These are phyloP conservation scores for Triplophysa bombifrons DNA, from an alignment of 2,797 vertebrate genomes.

Conservation along the genomic window DNA sequence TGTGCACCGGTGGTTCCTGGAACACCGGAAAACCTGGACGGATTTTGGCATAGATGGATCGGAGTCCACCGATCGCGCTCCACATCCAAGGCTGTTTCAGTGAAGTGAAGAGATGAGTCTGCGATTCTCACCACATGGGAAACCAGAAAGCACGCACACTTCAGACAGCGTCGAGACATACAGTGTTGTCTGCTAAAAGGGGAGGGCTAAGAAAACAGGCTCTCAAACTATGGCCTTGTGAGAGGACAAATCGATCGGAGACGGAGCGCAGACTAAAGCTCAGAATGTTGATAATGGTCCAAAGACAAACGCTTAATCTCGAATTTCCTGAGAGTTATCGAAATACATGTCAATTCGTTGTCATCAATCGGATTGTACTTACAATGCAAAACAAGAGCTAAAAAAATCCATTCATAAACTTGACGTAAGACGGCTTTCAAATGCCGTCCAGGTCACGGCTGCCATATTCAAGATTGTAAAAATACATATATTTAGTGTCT, in stretches of 20 bases:
- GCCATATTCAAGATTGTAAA: slow-evolving; percentile 1
- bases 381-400: slow-evolving; percentile 42
- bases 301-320: slow-evolving; percentile 52
- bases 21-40: slow-evolving; percentile 33
- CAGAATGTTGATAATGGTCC: slow-evolving; percentile 36
- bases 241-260: slow-evolving; percentile 18
- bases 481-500: slow-evolving; percentile 1
- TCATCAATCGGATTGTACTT: slow-evolving; percentile 42
- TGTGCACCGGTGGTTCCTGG: slow-evolving; percentile 42
- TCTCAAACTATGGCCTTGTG: slow-evolving; percentile 19
- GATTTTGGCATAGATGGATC: slow-evolving; percentile 55
- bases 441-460: slow-evolving; percentile 17
- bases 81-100: slow-evolving; percentile 54
- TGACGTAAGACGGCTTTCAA: slow-evolving; percentile 6
- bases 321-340: slow-evolving; percentile 65
- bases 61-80: slow-evolving; percentile 46
- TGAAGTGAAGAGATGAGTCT: slow-evolving; percentile 46
- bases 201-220: slow-evolving; percentile 23
- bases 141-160: slow-evolving; percentile 26
- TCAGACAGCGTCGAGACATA: slow-evolving; percentile 9
- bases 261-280: slow-evolving; percentile 29
- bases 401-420: slow-evolving; percentile 31
- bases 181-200: slow-evolving; percentile 11
- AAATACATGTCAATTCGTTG: slow-evolving; percentile 38
- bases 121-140: slow-evolving; percentile 15